Evolutionary conservation across 2,113 vertebrate species (phyloP), one percentile per base, ranked within the genome.

Genomic region (Delphinus delphis): DNA sequence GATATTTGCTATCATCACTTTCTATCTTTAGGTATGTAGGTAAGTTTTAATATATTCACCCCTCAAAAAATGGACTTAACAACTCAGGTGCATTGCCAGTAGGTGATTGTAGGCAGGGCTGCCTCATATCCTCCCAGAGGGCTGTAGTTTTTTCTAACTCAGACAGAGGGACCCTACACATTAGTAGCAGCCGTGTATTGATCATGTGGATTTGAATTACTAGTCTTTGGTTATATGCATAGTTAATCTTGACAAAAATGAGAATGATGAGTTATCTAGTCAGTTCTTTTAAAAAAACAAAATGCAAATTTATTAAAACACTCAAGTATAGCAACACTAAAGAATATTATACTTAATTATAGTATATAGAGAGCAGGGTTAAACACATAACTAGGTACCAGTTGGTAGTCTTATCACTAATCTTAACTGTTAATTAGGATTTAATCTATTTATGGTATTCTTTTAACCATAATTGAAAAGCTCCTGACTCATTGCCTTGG

Each of bases 391-490:
- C 67, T 38, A 93, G 55, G 9, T 89, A 62, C 38, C 26, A 70
- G 73, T 87, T 67, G 68, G 15, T 62, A 82, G 1, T 28, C 18
- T 91, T 88, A 82, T 94, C 44, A 91, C 31, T 95, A 88, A 93
- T 92, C 33, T 76, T 95, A 93, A 89, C 44, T 95, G 17, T 92
- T 97, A 85, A 84, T 68, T 25, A 93, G 20, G 89, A 92, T 96
- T 96, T 91, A 60, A 87, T 88, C 33, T 95, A 77, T 44, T 79
- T 94, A 62, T 85, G 50, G 5, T 77, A 81, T 80, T 76, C 5
- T 85, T 92, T 96, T 96, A 11, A 80, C 63, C 81, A 67, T 82
- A 95, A 79, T 71, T 96, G 71, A 83, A 96, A 94, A 94, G 31
- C 25, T 96, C 80, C 41, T 96, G 31, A 83, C n/a, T 93, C 85